Percentiles rank a stretch among this genome's conserved stretches.
Evolutionary conservation across 1,140 invertebrate species (phyloP).

Genomic region (Proales similis): DNA sequence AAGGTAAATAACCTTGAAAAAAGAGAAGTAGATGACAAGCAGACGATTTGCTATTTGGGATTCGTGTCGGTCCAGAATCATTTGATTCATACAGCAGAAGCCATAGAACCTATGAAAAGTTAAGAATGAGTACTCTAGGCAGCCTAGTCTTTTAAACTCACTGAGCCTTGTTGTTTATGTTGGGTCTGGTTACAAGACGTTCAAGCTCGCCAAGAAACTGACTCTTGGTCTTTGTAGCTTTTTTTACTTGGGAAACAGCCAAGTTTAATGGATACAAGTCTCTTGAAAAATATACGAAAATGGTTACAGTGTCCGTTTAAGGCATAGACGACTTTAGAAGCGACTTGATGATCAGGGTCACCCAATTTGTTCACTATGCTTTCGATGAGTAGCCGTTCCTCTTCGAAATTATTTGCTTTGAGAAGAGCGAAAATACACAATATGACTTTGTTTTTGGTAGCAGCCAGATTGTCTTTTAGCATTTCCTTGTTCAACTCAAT

Average conservation of each 20-base stretch:
- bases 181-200: constrained; percentile 75
- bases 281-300: constrained; percentile 8
- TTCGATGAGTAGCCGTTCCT: constrained; percentile 9
- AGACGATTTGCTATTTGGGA: constrained; percentile 69
- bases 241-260: constrained; percentile 53
- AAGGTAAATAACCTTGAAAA: constrained; percentile 73
- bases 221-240: constrained; percentile 83
- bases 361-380: constrained; percentile 88
- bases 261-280: background rate
- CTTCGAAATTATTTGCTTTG: constrained; percentile 9
- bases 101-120: constrained; percentile 66
- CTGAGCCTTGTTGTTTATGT: constrained; percentile 69
- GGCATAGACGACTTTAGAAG: constrained; percentile 74
- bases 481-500: background rate
- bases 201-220: constrained; percentile 80
- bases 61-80: constrained; percentile 64
- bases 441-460: constrained; percentile 69
- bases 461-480: constrained; percentile 63
- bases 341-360: constrained; percentile 77
- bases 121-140: background rate
- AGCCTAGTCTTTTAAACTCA: background rate
- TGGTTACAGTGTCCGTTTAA: constrained; percentile 67
- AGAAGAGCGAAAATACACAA: constrained; percentile 66
- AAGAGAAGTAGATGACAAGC: constrained; percentile 83
- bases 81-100: constrained; percentile 78